Evolutionary conservation across 2,888 invertebrate genomes (phyloP).

Genomic region (Troides helena): DNA sequence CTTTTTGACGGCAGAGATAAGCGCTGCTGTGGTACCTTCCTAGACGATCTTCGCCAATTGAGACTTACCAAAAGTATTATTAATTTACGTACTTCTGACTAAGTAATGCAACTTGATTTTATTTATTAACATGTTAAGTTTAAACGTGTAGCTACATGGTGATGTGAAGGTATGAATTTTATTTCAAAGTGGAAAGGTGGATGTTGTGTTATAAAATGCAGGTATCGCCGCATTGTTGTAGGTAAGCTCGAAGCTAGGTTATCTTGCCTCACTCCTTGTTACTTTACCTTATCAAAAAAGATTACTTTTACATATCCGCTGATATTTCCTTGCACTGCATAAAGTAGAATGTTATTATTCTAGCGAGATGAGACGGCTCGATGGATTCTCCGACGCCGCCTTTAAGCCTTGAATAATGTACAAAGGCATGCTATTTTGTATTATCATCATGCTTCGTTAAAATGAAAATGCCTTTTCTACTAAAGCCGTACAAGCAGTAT

Average conservation of each 20-base stretch:
- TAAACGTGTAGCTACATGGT: not conserved
- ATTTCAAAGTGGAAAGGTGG: not conserved
- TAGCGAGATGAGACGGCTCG: constrained; percentile 3
- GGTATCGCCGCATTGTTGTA: not conserved
- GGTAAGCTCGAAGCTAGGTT: not conserved
- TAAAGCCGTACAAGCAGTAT: not conserved
- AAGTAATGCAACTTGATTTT: not conserved
- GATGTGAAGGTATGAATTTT: not conserved
- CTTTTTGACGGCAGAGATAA: too few relatives aligned
- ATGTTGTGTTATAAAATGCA: not conserved
- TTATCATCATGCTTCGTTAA: not conserved
- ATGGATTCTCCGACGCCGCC: constrained; percentile 2
- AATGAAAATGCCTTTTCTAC: not conserved
- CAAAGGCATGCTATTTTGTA: constrained; percentile 2
- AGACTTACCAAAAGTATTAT: too few relatives aligned
- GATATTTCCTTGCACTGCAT: not conserved
- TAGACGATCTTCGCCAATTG: too few relatives aligned
- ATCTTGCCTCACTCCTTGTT: not conserved
- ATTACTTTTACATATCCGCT: not conserved
- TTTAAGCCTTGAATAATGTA: constrained; percentile 1
- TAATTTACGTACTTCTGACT: too few relatives aligned
- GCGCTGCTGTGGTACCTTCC: too few relatives aligned
- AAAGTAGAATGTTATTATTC: not conserved
- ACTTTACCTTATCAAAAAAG: not conserved
- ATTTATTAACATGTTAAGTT: not conserved